Evolutionary conservation across 2,888 invertebrate genomes (phyloP).

Genomic region (Watsonalla cultraria): DNA sequence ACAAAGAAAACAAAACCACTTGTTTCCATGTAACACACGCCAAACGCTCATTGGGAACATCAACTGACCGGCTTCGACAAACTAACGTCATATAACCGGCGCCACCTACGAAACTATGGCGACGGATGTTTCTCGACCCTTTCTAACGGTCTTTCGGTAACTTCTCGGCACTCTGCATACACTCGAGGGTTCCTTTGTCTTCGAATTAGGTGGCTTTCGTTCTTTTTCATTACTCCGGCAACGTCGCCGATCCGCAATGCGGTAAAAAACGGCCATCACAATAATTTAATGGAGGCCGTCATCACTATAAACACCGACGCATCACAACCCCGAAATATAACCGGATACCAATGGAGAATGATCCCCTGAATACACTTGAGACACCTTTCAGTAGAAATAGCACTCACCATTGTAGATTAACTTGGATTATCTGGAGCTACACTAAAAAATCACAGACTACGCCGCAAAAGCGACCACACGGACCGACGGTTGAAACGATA

Average conservation of each 20-base stretch:
- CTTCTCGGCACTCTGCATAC: slow-evolving; percentile 22
- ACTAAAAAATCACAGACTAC: slow-evolving; percentile 79
- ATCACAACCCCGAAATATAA: slow-evolving; percentile 69
- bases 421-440: slow-evolving; percentile 80
- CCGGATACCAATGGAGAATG: slow-evolving; percentile 37
- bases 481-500: slow-evolving; percentile 77
- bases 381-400: slow-evolving; percentile 64
- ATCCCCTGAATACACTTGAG: slow-evolving; percentile 58
- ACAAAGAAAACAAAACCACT: slow-evolving; percentile 40
- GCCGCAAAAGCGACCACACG: slow-evolving; percentile 77
- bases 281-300: slow-evolving; percentile 78
- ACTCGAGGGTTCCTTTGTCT: slow-evolving; percentile 21
- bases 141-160: slow-evolving; percentile 34
- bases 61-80: slow-evolving; percentile 39
- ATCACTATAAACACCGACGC: slow-evolving; percentile 76
- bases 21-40: slow-evolving; percentile 28
- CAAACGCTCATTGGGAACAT: slow-evolving; percentile 43
- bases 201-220: slow-evolving; percentile 22
- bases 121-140: slow-evolving; percentile 55
- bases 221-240: slow-evolving; percentile 31
- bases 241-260: slow-evolving; percentile 70
- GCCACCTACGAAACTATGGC: slow-evolving; percentile 68
- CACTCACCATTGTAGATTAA: slow-evolving; percentile 80
- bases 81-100: slow-evolving; percentile 63
- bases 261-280: slow-evolving; percentile 78